Evolutionary conservation across 2,888 invertebrate species (phyloP).

Genomic region (Oscheius myriophilus): DNA sequence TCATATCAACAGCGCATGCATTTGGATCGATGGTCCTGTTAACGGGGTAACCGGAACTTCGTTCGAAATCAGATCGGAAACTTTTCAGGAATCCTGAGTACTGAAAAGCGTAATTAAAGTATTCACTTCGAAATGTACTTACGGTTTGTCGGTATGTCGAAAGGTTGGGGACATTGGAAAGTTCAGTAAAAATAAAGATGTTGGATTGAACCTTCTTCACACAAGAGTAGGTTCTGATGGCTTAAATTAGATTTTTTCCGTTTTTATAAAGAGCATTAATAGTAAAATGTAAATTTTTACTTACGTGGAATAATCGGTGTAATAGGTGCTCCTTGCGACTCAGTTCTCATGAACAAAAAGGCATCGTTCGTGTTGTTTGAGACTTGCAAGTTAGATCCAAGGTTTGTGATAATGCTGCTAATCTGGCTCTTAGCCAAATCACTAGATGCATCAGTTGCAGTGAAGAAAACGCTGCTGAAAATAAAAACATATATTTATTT

Average conservation of each 20-base stretch:
- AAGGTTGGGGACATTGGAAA: neutral
- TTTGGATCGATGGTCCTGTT: neutral
- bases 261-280: too few species aligned
- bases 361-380: conserved; percentile 4
- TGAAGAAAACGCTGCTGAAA: too few species aligned
- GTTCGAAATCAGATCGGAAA: conserved; percentile 21
- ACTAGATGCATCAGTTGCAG: too few species aligned
- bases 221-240: neutral
- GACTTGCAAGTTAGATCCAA: neutral
- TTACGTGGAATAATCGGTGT: neutral
- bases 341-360: neutral
- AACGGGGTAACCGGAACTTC: neutral
- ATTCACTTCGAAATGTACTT: too few species aligned
- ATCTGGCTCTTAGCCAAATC: too few species aligned
- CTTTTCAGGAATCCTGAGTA: conserved; percentile 3
- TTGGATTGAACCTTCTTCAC: conserved; percentile 16
- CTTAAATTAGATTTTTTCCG: neutral
- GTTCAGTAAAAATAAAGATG: conserved; percentile 2
- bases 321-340: neutral
- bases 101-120: neutral
- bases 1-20: neutral
- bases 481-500: too few species aligned
- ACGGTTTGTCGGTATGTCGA: too few species aligned
- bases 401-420: too few species aligned
- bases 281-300: neutral